Evolutionary conservation across 1,140 invertebrate species (phyloP).

Genomic region (Cydia splendana): DNA sequence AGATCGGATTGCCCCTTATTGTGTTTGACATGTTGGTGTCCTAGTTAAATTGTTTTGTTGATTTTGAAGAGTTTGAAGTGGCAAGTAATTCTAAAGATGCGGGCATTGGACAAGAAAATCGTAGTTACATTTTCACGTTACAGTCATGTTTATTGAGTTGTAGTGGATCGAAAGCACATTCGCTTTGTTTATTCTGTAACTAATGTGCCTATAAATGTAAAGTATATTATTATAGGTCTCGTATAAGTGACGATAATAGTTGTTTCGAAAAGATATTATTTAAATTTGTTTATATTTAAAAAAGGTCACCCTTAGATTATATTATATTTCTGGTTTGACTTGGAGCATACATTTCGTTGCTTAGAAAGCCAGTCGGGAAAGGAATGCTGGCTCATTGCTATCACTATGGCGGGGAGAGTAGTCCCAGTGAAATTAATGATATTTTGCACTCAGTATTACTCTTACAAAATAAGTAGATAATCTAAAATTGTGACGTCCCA

Average conservation of each 20-base stretch:
- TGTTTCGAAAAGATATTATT: conserved; percentile 57
- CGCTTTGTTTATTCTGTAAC: conserved; percentile 76
- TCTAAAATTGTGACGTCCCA: too few relatives aligned
- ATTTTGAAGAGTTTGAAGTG: conserved; percentile 60
- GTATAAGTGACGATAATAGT: conserved; percentile 69
- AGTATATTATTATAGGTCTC: conserved; percentile 70
- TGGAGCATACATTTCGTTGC: not conserved
- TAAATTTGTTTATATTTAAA: conserved; percentile 49
- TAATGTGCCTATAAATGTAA: conserved; percentile 79
- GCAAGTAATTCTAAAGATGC: conserved; percentile 67
- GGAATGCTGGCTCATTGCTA: conserved; percentile 5
- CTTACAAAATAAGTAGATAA: conserved; percentile 63
- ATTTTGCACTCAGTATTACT: conserved; percentile 76
- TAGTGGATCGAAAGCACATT: conserved; percentile 74
- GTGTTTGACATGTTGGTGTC: conserved; percentile 67
- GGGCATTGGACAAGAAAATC: conserved; percentile 68
- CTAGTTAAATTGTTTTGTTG: conserved; percentile 70
- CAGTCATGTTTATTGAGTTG: conserved; percentile 61
- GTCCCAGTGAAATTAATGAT: conserved; percentile 73
- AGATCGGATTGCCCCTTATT: conserved; percentile 55
- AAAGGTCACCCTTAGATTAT: conserved; percentile 46
- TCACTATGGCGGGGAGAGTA: conserved; percentile 40
- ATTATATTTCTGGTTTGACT: conserved; percentile 32
- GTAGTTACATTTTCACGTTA: conserved; percentile 61
- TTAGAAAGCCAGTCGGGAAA: not conserved